Evolutionary conservation across 2,888 invertebrate species (phyloP), one percentile per base, ranked within the genome.

Genomic region (Aphidius colemani): DNA sequence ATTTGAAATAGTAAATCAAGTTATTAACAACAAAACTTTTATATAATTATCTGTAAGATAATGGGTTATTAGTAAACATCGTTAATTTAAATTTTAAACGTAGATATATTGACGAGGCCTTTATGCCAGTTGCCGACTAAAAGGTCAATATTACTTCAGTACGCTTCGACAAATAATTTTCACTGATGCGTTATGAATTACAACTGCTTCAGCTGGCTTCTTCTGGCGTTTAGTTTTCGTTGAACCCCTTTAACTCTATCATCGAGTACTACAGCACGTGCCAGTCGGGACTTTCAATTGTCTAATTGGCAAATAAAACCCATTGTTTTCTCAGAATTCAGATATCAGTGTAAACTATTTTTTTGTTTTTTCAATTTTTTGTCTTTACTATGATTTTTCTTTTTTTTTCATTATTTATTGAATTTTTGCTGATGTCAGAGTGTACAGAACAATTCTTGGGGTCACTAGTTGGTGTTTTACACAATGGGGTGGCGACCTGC

Each of bases 251-350:
- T 62, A 64, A 53, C 66, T 66, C 63, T 66, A 66, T 63, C 63
- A 59, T 62, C 59, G 55, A 45, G 59, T 51, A 61, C 56, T 41
- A 58, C 60, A 63, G 64, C 67, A 64, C 68, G 67, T 66, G 70
- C 70, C 30, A 61, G 66, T 57, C 64, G 67, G 61, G 61, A 65
- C 68, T 30, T 30, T 74, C 70, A 78, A 78, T 78, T 75, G 75
- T 76, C 77, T 78, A 78, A 78, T 78, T 78, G 78, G 78, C 78
- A 78, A 78, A 78, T 78, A 78, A 76, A 78, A 78, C 78, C 73
- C 73, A 71, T 76, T 78, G 77, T 78, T 78, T 77, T 74, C 61
- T 13, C 58, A 30, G 41, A 57, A 58, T 39, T 48, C 48, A 44
- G 40, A 51, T 57, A 61, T 65, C 61, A 57, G 61, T 57, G 51